Base-by-base conservation (phyloP, 2,797 vertebrate genomes). In the Discoglossus pictus region DNA sequence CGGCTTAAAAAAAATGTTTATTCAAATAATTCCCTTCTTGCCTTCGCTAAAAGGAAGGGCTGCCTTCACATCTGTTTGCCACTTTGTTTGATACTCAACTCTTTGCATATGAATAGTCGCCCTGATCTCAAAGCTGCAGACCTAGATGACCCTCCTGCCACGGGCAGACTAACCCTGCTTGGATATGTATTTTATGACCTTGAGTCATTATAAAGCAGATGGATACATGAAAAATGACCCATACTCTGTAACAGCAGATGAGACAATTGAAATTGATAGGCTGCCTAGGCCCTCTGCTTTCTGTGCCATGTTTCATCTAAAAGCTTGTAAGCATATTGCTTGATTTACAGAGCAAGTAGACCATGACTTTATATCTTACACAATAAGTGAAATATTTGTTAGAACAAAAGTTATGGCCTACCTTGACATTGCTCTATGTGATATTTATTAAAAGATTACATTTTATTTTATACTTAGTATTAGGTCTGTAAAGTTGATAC, bases 81-180 rank as follows among this genome's bases (percentile, higher is more conserved):
- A 85, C 84, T 90, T 78, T 73, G 72, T 83, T 83, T 76, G 75
- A 76, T 89, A 85, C 86, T 86, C 86, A 64, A 72, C 69, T 81
- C 84, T 87, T 82, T 86, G 80, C 80, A 88, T 92, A 85, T 81
- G 80, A 91, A 93, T 93, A 80, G 78, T 80, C 81, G 72, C 81
- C 85, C 71, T 77, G 83, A 88, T 86, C 68, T 80, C 48, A 36
- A 7, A 64, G 9, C 44, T 48, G 38, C 25, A 64, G 27, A 16
- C 44, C 84, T 83, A 75, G 80, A 82, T 81, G 74, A 86, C 80
- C 79, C 80, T 82, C 73, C 36, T 79, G 80, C 75, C 60, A 64
- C 13, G 17, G 52, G 43, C 25, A 66, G 78, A 73, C 74, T 83
- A 72, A 64, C 75, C 58, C 65, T 63, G 62, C 78, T 74, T 74